Conservation (phyloP, 2,888 invertebrate genomes). For the Drepanosiphum platanoidis region DNA sequence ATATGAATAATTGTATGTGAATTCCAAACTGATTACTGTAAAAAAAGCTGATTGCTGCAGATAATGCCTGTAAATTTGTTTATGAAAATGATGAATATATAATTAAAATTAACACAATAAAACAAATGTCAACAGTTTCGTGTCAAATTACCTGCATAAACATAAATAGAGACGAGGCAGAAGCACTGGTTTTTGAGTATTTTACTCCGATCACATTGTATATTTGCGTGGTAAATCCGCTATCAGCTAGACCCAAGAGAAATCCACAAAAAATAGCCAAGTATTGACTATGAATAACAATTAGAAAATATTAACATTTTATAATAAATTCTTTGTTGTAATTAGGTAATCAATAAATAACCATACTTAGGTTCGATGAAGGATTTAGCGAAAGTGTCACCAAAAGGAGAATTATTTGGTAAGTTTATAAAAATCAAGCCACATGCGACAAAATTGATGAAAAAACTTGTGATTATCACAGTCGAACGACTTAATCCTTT, state of each 20-base stretch:
- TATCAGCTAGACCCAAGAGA: conserved; percentile 93
- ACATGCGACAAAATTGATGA: conserved; percentile 83
- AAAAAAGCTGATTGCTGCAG: conserved; percentile 85
- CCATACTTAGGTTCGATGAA: conserved; percentile 71
- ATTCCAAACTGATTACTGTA: conserved; percentile 79
- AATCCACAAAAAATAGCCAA: conserved; percentile 90
- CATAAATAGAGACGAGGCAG: conserved; percentile 97
- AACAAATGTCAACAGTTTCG: not conserved
- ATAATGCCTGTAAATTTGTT: conserved; percentile 75
- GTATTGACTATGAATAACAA: conserved; percentile 68
- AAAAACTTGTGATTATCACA: conserved; percentile 86
- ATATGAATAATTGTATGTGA: conserved; percentile 77
- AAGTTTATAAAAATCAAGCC: conserved; percentile 88
- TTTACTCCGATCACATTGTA: conserved; percentile 91
- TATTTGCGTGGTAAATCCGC: conserved; percentile 96
- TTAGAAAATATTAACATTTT: not conserved
- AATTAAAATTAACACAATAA: not conserved
- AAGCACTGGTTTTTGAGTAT: conserved; percentile 88
- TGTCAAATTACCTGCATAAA: conserved; percentile 88
- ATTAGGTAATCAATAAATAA: not conserved
- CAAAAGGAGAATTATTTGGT: conserved; percentile 83
- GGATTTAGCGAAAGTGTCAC: conserved; percentile 71
- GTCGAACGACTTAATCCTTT: conserved; percentile 85
- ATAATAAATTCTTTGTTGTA: not conserved
- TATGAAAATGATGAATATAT: not conserved